phyloP scores from a whole-genome alignment of 2,888 invertebrate species.

The Pyralis farinalis region DNA sequence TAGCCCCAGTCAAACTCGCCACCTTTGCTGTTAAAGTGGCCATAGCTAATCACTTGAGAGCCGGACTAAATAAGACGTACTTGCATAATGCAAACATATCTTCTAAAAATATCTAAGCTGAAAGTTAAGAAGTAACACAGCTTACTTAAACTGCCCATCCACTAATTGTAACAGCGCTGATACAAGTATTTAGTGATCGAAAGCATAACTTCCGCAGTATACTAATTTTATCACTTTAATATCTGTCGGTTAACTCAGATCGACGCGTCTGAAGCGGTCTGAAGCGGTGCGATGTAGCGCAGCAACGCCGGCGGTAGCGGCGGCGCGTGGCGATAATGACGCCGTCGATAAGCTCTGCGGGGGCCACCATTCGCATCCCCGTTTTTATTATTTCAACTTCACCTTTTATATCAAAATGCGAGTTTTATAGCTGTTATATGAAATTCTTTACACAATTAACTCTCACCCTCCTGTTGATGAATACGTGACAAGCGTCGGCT shows the following conservation, averaged over 20 bases:
- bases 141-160: too few relatives aligned
- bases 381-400: constrained; percentile 66
- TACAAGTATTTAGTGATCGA: too few relatives aligned
- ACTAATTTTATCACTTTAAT: too few relatives aligned
- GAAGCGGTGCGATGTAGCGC: constrained; percentile 1
- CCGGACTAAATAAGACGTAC: too few relatives aligned
- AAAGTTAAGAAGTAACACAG: too few relatives aligned
- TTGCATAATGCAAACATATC: too few relatives aligned
- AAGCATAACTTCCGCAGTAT: too few relatives aligned
- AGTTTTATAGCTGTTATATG: constrained; percentile 70
- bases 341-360: constrained; percentile 12
- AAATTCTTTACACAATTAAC: constrained; percentile 71
- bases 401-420: constrained; percentile 66
- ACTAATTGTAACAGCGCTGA: too few relatives aligned
- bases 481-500: constrained; percentile 42
- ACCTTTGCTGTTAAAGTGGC: too few relatives aligned
- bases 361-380: constrained; percentile 36
- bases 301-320: background rate
- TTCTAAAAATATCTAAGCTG: too few relatives aligned
- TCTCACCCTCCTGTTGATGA: constrained; percentile 49
- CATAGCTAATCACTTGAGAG: too few relatives aligned
- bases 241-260: constrained; percentile 17
- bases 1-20: too few relatives aligned
- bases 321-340: constrained; percentile 21
- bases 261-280: constrained; percentile 18